These are phyloP conservation scores for Odocoileus virginianus DNA, from an alignment of 2,113 vertebrate species.

Conservation along the genomic window DNA sequence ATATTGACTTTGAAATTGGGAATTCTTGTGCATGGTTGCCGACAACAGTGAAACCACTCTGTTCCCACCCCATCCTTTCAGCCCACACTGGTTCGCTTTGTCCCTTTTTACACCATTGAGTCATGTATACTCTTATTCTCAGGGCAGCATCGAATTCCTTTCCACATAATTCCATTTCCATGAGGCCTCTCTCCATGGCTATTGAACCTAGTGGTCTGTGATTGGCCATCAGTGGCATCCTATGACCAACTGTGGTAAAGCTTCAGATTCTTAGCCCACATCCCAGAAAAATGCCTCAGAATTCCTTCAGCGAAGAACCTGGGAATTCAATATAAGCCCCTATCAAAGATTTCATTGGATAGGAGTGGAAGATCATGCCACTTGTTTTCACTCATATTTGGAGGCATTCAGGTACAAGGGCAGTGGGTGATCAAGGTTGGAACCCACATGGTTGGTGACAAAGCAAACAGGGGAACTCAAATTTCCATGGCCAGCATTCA, in stretches of 20 bases:
- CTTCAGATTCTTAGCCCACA: not conserved
- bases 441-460: not conserved
- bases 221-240: not conserved
- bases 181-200: not conserved
- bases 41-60: not conserved
- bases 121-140: not conserved
- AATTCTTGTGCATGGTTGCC: not conserved
- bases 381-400: not conserved
- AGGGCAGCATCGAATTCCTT: not conserved
- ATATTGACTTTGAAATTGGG: not conserved
- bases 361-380: not conserved
- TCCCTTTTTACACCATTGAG: not conserved
- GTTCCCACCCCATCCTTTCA: not conserved
- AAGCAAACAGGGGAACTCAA: not conserved
- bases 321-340: not conserved
- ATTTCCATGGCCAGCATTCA: not conserved
- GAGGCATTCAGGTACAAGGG: not conserved
- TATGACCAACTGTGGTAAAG: not conserved
- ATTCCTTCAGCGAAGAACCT: rapidly evolving
- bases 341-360: not conserved
- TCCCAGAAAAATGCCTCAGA: not conserved
- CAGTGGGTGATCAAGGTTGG: not conserved
- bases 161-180: not conserved
- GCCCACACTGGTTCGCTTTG: not conserved
- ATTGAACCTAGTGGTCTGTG: not conserved